Percentiles rank a stretch among this genome's conserved stretches.
Evolutionary conservation across 2,797 vertebrate genomes (phyloP).

Genomic region (Labroides dimidiatus): DNA sequence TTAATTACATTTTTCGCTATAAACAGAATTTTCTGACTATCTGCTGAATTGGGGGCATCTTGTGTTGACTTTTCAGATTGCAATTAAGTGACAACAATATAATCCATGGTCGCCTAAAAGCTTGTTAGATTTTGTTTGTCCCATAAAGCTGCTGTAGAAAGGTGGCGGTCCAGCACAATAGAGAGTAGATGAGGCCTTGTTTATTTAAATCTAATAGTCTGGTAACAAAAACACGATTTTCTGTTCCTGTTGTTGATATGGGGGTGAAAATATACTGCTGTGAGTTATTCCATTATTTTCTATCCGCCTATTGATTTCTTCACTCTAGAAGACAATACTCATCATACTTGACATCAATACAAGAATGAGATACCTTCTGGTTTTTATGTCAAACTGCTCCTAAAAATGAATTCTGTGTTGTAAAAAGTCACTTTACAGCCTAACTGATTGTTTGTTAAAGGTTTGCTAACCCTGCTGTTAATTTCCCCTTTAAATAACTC

Average conservation of each 20-base stretch:
- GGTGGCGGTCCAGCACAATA: too few relatives aligned
- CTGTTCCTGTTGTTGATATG: too few relatives aligned
- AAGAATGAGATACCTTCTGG: background rate
- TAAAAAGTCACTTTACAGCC: background rate
- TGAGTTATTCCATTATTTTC: background rate
- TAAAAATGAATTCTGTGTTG: background rate
- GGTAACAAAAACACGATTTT: too few relatives aligned
- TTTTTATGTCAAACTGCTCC: constrained; percentile 4
- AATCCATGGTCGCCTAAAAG: too few relatives aligned
- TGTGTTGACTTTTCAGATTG: background rate
- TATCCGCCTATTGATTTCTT: background rate
- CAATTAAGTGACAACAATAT: background rate
- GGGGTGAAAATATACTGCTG: too few relatives aligned
- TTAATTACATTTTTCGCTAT: too few relatives aligned
- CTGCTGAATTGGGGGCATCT: background rate
- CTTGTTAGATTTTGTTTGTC: too few relatives aligned
- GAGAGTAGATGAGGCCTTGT: too few relatives aligned
- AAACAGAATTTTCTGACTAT: too few relatives aligned
- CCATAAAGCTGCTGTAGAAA: too few relatives aligned
- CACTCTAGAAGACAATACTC: background rate
- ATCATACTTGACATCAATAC: background rate
- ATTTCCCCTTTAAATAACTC: constrained; percentile 23
- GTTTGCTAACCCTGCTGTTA: constrained; percentile 26
- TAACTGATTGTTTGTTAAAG: constrained; percentile 2
- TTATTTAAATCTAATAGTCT: too few relatives aligned